Percentiles rank a stretch among this genome's conserved stretches.
Conservation (phyloP, 2,113 vertebrate genomes). For the Cheilinus undulatus region DNA sequence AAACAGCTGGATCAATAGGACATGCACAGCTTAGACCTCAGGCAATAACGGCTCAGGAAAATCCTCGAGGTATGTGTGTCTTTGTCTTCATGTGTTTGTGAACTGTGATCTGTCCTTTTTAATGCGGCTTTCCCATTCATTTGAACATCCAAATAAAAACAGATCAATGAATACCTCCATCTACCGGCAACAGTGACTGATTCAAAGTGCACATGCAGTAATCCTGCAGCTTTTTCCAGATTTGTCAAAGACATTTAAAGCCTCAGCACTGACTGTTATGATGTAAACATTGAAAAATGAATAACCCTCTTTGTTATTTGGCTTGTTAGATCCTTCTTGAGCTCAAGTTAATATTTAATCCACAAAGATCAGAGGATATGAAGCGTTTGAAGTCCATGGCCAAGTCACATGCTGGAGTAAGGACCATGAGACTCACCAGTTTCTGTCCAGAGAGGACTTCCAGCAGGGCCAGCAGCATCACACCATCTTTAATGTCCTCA, state of each 20-base stretch:
- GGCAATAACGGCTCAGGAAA: slow-evolving; percentile 67
- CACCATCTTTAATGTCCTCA: slow-evolving; percentile 96
- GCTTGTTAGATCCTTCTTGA: background rate
- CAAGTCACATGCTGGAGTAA: slow-evolving; percentile 46
- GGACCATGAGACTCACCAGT: slow-evolving; percentile 84
- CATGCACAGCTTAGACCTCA: slow-evolving; percentile 56
- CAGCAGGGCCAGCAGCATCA: slow-evolving; percentile 91
- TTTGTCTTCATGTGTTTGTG: slow-evolving; percentile 40
- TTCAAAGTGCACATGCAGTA: slow-evolving; percentile 46
- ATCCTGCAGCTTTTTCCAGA: slow-evolving; percentile 8
- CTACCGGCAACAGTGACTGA: slow-evolving; percentile 4
- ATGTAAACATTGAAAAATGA: slow-evolving; percentile 7
- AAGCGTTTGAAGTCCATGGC: slow-evolving; percentile 45
- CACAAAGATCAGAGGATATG: slow-evolving; percentile 22
- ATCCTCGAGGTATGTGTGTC: slow-evolving; percentile 51
- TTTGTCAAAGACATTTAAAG: background rate
- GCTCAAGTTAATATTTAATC: slow-evolving; percentile 43
- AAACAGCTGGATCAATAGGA: slow-evolving; percentile 72
- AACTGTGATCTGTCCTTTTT: slow-evolving; percentile 65
- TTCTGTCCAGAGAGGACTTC: slow-evolving; percentile 94
- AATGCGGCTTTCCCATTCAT: slow-evolving; percentile 61
- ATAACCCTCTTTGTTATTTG: slow-evolving; percentile 16
- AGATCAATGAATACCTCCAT: slow-evolving; percentile 65
- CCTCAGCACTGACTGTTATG: background rate
- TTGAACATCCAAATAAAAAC: slow-evolving; percentile 70